Conservation (phyloP, 2,113 vertebrate genomes). For the Apus apus region DNA sequence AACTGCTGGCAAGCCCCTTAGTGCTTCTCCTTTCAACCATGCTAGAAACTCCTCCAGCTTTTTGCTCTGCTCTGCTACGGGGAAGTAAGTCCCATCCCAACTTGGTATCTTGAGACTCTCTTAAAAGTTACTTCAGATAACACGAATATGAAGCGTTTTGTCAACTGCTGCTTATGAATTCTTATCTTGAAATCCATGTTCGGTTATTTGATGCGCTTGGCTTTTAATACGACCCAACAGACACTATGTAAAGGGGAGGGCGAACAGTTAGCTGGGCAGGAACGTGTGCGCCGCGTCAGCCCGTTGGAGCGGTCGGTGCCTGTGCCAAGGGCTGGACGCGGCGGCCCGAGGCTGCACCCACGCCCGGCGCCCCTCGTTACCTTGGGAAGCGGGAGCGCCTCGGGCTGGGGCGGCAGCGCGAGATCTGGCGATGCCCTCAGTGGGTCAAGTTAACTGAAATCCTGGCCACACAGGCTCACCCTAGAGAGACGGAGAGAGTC, state of each 20-base stretch:
- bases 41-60: no score
- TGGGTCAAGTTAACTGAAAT: rapidly evolving
- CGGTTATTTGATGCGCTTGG: rapidly evolving
- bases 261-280: rapidly evolving
- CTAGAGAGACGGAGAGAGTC: no score
- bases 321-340: no score
- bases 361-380: no score
- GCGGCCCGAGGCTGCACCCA: no score
- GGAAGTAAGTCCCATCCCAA: no score
- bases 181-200: neutral
- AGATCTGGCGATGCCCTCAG: neutral
- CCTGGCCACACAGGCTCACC: neutral
- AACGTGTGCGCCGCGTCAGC: rapidly evolving
- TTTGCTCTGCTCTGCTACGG: neutral
- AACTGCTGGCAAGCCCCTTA: neutral
- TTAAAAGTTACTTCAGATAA: neutral
- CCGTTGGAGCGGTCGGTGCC: rapidly evolving
- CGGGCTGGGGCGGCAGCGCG: no score
- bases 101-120: no score
- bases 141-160: rapidly evolving
- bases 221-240: neutral
- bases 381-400: no score
- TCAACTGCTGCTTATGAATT: neutral
- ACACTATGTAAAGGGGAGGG: rapidly evolving
- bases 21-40: rapidly evolving